Evolutionary conservation across 1,140 invertebrate genomes (phyloP), one percentile per base, ranked within the genome.

Genomic region (Hyles euphorbiae): DNA sequence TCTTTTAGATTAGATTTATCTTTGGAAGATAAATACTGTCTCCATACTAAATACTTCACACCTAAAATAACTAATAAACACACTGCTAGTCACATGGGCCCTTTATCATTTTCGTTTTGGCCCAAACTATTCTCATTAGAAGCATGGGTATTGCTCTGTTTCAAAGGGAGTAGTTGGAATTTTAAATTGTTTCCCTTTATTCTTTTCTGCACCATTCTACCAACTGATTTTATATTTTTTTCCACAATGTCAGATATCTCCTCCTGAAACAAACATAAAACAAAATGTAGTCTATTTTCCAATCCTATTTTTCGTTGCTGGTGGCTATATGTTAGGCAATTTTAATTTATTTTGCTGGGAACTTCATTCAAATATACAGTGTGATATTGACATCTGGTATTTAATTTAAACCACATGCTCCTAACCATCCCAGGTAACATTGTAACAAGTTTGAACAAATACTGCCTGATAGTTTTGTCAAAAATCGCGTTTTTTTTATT

Each of bases 161-260:
- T 78, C 22, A 78, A 43, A 57, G 92, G 92, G 22, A 91, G 36
- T 55, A 93, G 85, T 74, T 90, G 91, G 68, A 93, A 93, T 71
- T 89, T 90, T 8, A 92, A 78, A 50, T 83, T 87, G 36, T 76
- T 83, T 33, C 90, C 91, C 76, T 92, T 92, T 5, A 68, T 73
- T 61, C 90, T 87, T 72, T 91, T 93, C 66, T 93, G 92, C 2
- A 92, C 78, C 48, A 92, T 74, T 76, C 84, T 90, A 0, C 89
- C 80, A 57, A 78, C 69, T 11, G 85, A 67, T 64, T 91, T 72
- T 4, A 87, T 72, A 53, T 90, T 87, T 57, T 90, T 90, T 65
- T 88, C 86, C n/a, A 93, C 87, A 8, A 69, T 63, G 43, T 83
- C 66, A 66, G 88, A 91, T 43, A 93, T 83, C 33, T 75, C 72